Evolutionary conservation across 1,140 invertebrate genomes (phyloP).

Genomic region (Drosophila leontia): DNA sequence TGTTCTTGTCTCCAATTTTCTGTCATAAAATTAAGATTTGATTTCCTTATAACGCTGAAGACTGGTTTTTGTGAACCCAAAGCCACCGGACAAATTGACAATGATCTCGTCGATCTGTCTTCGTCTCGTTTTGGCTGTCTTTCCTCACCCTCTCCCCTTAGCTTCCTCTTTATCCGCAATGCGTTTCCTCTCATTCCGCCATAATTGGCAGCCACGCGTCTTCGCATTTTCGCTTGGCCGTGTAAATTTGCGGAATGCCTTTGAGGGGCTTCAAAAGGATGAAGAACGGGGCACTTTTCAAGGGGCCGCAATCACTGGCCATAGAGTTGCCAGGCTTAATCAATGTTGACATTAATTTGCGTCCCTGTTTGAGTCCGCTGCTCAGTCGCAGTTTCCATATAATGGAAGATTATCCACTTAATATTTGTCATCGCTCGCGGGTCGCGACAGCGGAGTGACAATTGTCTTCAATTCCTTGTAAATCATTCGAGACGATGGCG

Average conservation of each 20-base stretch:
- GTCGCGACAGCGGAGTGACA: conserved; percentile 52
- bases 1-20: neutral
- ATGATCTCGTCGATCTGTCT: conserved; percentile 54
- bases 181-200: conserved; percentile 23
- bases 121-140: conserved; percentile 41
- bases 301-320: conserved; percentile 18
- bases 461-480: conserved; percentile 76
- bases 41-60: conserved; percentile 12
- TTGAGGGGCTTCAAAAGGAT: conserved; percentile 11
- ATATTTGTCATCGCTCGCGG: conserved; percentile 61
- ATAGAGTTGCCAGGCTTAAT: conserved; percentile 60
- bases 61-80: conserved; percentile 50
- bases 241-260: conserved; percentile 39
- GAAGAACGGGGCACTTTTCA: neutral
- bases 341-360: conserved; percentile 83
- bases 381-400: conserved; percentile 57
- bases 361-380: conserved; percentile 29
- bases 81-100: conserved; percentile 39
- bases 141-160: conserved; percentile 1
- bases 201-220: conserved; percentile 75
- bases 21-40: conserved; percentile 9
- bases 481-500: conserved; percentile 65
- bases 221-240: conserved; percentile 39
- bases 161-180: neutral
- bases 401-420: conserved; percentile 77